phyloP scores from a whole-genome alignment of 1,140 invertebrate species.

The Gerris buenoi region DNA sequence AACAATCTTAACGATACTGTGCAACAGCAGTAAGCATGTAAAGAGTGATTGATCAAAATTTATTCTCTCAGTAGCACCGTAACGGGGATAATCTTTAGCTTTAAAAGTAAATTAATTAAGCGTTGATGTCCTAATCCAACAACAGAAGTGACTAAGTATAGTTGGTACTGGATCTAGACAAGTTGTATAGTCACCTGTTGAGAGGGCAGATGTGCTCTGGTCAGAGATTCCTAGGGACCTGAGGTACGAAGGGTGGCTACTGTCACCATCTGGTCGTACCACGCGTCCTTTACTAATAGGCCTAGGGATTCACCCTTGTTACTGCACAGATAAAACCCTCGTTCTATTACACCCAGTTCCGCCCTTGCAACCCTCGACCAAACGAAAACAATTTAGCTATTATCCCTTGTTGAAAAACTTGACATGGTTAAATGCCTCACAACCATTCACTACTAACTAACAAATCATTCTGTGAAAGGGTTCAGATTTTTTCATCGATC shows the following conservation, averaged over 20 bases:
- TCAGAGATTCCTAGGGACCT: no score
- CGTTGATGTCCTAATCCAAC: no score
- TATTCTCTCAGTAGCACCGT: no score
- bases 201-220: background rate
- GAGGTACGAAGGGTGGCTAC: background rate
- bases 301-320: background rate
- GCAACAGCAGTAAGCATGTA: no score
- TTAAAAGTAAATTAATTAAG: no score
- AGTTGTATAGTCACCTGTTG: background rate
- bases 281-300: background rate
- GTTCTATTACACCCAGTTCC: background rate
- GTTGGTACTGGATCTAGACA: background rate
- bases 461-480: background rate
- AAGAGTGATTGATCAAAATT: no score
- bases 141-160: no score
- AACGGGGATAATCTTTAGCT: no score
- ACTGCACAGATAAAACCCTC: background rate
- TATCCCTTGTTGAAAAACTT: background rate
- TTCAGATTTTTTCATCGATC: no score
- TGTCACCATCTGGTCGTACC: background rate
- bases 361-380: background rate
- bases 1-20: no score
- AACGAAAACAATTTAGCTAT: background rate
- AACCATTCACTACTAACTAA: background rate
- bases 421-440: no score